Conservation (phyloP, 1,140 invertebrate genomes). For the Zaprionus vittiger region DNA sequence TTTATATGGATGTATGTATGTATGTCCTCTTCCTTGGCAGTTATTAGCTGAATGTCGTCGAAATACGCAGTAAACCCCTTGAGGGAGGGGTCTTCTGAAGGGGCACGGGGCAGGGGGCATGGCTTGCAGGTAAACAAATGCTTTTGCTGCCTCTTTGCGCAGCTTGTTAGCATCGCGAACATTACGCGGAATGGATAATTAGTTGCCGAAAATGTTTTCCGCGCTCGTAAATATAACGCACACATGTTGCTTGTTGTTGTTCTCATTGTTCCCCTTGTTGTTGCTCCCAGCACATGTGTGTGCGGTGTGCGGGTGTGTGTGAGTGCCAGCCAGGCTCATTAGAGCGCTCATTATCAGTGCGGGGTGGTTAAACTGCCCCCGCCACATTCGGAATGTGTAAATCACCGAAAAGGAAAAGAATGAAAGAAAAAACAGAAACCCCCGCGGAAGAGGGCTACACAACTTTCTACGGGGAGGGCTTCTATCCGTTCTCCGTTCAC, state of each 20-base stretch:
- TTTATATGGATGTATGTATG: neutral
- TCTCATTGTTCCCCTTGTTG: conserved; percentile 19
- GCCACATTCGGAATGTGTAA: conserved; percentile 51
- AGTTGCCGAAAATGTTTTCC: conserved; percentile 83
- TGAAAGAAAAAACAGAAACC: conserved; percentile 40
- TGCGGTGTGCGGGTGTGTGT: conserved; percentile 7
- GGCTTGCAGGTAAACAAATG: conserved; percentile 50
- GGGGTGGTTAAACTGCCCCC: conserved; percentile 40
- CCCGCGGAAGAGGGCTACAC: conserved; percentile 15
- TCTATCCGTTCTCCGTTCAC: neutral
- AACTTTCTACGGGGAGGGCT: conserved; percentile 39
- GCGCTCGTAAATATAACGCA: conserved; percentile 78
- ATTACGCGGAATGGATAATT: conserved; percentile 80
- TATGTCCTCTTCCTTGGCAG: neutral
- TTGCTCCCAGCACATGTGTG: conserved; percentile 58
- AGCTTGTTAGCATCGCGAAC: conserved; percentile 68
- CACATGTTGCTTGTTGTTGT: conserved; percentile 61
- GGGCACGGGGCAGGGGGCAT: conserved; percentile 4
- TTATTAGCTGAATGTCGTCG: neutral
- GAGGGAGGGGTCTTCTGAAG: neutral
- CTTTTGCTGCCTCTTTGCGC: conserved; percentile 22
- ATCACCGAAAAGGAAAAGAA: conserved; percentile 56
- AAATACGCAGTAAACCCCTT: neutral
- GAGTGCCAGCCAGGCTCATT: conserved; percentile 55
- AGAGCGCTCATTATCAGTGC: conserved; percentile 78